These are phyloP conservation scores for Pipistrellus pygmaeus DNA, from an alignment of 2,797 vertebrate genomes.

Conservation along the genomic window DNA sequence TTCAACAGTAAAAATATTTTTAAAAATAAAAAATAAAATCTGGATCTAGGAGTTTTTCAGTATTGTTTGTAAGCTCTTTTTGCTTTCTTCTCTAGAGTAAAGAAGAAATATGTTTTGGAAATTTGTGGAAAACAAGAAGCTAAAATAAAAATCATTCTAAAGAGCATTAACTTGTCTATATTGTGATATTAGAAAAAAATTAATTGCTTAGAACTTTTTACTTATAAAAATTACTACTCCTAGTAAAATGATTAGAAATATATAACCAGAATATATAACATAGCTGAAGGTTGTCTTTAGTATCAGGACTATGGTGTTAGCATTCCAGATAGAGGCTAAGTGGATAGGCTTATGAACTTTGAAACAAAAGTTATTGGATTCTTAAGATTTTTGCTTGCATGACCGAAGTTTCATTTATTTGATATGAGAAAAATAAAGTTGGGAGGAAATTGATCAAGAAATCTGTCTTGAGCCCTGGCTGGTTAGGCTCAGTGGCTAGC, in stretches of 20 bases:
- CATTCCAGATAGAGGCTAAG: neutral
- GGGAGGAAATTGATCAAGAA: neutral
- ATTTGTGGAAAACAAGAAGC: slow-evolving; percentile 19
- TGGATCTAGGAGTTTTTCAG: neutral
- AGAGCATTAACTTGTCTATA: neutral
- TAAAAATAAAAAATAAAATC: neutral
- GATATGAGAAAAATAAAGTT: neutral
- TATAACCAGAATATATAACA: neutral
- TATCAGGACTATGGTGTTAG: neutral
- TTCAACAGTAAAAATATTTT: too few species aligned
- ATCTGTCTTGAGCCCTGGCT: too few species aligned
- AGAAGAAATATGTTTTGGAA: slow-evolving; percentile 9
- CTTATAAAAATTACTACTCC: neutral
- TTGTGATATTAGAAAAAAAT: neutral
- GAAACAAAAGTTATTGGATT: neutral
- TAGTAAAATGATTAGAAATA: neutral
- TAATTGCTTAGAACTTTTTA: neutral
- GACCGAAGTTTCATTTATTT: neutral
- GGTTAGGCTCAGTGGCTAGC: too few species aligned
- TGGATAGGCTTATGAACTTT: neutral
- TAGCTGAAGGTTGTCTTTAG: neutral
- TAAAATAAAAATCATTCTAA: slow-evolving; percentile 34
- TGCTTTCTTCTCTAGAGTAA: neutral
- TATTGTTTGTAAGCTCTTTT: neutral
- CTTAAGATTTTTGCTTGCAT: neutral